phyloP scores from a whole-genome alignment of 2,113 vertebrate species.

The Sterna hirundo region DNA sequence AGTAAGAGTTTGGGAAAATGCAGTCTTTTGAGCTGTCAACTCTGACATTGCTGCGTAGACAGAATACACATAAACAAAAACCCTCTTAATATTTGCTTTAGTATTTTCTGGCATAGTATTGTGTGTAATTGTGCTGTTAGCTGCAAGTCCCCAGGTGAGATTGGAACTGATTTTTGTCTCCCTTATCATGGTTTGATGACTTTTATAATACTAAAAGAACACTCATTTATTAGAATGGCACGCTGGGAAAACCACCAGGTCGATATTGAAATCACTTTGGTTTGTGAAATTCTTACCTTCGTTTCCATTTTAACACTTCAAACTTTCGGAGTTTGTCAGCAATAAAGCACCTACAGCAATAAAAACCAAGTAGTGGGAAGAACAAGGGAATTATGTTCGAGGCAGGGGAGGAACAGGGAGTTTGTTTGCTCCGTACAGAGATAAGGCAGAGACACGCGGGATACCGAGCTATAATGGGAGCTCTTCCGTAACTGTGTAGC shows the following conservation, averaged over 20 bases:
- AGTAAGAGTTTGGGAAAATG: conserved; percentile 42
- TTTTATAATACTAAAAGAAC: conserved; percentile 20
- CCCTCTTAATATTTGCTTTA: neutral
- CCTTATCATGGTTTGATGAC: neutral
- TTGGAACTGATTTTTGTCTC: conserved; percentile 53
- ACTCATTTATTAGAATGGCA: neutral
- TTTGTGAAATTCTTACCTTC: conserved; percentile 25
- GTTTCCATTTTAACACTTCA: neutral
- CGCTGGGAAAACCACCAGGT: neutral
- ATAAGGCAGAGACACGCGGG: accelerated
- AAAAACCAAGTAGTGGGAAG: neutral
- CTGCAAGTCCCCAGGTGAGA: conserved; percentile 11
- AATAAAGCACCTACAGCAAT: neutral
- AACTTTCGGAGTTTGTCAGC: neutral
- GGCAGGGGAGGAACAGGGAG: neutral
- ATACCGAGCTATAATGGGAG: accelerated
- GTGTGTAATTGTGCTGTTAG: conserved; percentile 38
- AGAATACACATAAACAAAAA: neutral
- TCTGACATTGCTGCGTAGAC: neutral
- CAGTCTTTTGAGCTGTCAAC: conserved; percentile 35
- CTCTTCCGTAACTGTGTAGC: accelerated
- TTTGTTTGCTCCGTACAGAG: neutral
- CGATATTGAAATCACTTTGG: conserved; percentile 23
- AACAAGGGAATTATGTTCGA: neutral
- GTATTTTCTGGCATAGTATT: neutral